phyloP scores from a whole-genome alignment of 2,113 vertebrate species.

The Nyctereutes procyonoides region DNA sequence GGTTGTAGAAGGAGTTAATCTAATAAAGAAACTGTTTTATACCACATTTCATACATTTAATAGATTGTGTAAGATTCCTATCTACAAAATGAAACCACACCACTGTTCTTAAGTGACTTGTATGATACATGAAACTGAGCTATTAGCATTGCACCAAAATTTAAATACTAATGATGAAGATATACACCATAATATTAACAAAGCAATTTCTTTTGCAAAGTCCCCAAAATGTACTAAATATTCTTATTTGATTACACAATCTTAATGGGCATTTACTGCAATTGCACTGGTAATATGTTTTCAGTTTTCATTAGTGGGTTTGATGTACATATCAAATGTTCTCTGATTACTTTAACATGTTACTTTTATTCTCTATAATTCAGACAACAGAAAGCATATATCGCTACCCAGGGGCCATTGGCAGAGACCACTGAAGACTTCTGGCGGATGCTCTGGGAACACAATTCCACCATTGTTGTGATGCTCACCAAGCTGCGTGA shows the following conservation, averaged over 20 bases:
- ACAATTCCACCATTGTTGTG: conserved; percentile 99
- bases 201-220: conserved; percentile 74
- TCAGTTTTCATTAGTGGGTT: background rate
- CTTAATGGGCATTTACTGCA: conserved; percentile 71
- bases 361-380: conserved; percentile 60
- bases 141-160: conserved; percentile 82
- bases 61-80: conserved; percentile 80
- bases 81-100: conserved; percentile 78
- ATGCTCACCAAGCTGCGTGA: conserved; percentile 99
- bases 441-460: conserved; percentile 99
- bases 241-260: conserved; percentile 76
- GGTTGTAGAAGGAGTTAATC: conserved; percentile 75
- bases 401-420: conserved; percentile 98
- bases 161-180: conserved; percentile 82
- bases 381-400: conserved; percentile 99
- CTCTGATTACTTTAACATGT: conserved; percentile 36
- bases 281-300: conserved; percentile 64
- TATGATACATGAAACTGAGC: conserved; percentile 79
- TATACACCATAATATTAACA: conserved; percentile 83
- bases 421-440: conserved; percentile 99
- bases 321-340: conserved; percentile 64
- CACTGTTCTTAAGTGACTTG: conserved; percentile 83
- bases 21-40: conserved; percentile 76
- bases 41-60: conserved; percentile 79
- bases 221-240: conserved; percentile 73